Conservation (phyloP, 2,797 vertebrate genomes). For the Chromobotia macracanthus region DNA sequence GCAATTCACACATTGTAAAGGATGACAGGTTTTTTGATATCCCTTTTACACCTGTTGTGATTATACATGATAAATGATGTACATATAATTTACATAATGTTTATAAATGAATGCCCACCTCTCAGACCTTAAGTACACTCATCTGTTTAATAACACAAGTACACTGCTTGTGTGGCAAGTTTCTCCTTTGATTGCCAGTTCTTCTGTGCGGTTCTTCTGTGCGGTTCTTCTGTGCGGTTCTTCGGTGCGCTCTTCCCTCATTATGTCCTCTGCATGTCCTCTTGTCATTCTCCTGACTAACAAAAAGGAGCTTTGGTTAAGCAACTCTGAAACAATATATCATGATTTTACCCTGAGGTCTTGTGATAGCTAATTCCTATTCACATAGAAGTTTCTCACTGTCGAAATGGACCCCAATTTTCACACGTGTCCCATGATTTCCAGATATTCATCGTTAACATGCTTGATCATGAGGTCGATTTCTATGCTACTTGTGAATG, state of each 20-base stretch:
- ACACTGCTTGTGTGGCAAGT: conserved; percentile 11
- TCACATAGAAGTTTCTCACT: conserved; percentile 43
- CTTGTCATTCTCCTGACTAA: conserved; percentile 63
- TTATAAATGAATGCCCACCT: neutral
- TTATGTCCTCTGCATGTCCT: conserved; percentile 45
- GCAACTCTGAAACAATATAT: conserved; percentile 71
- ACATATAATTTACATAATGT: too few relatives aligned
- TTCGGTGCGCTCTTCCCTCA: conserved; percentile 42
- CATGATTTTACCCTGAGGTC: conserved; percentile 73
- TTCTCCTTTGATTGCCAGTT: neutral
- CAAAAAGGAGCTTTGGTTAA: conserved; percentile 72
- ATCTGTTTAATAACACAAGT: conserved; percentile 6
- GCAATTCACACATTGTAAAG: too few relatives aligned
- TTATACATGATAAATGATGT: too few relatives aligned
- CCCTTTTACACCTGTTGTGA: too few relatives aligned
- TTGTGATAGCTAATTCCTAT: conserved; percentile 72
- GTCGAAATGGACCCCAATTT: conserved; percentile 44
- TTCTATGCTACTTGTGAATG: conserved; percentile 15
- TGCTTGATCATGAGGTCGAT: neutral
- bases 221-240: too few relatives aligned
- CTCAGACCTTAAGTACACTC: neutral
- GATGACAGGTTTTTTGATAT: too few relatives aligned
- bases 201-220: too few relatives aligned
- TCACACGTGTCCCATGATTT: conserved; percentile 35
- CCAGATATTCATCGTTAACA: conserved; percentile 32